A percentile compares a stretch with the other conserved stretches of the same genome.
phyloP scores from a whole-genome alignment of 2,888 invertebrate species.

The Omphaloscelis lunosa region DNA sequence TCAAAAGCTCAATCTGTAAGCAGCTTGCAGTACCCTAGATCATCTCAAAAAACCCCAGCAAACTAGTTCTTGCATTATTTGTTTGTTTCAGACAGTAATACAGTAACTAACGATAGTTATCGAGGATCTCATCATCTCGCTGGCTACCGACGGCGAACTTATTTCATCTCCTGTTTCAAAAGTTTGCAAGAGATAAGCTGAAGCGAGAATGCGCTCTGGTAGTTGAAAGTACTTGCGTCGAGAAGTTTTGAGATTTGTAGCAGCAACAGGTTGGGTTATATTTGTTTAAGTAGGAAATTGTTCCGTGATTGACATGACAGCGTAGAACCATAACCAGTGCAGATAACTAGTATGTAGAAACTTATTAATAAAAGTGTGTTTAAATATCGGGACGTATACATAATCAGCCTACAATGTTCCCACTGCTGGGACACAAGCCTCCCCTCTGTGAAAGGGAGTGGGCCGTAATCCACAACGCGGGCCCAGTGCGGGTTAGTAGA shows the following conservation, averaged over 20 bases:
- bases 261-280: conserved; percentile 22
- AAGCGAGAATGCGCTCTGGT: conserved; percentile 34
- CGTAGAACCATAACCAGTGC: not conserved
- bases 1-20: no score
- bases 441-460: no score
- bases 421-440: no score
- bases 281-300: not conserved
- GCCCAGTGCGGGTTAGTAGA: no score
- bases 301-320: not conserved
- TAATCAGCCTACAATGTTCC: no score
- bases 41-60: no score
- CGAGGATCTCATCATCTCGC: conserved; percentile 33
- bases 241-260: not conserved
- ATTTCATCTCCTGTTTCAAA: conserved; percentile 56
- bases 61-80: not conserved
- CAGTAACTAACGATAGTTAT: conserved; percentile 19
- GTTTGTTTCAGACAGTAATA: not conserved
- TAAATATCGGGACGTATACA: no score
- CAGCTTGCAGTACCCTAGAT: no score
- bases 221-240: conserved; percentile 10
- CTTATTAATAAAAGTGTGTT: no score
- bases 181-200: conserved; percentile 38
- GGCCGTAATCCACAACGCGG: no score
- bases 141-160: conserved; percentile 34
- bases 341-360: no score